Conservation (phyloP, 2,113 vertebrate genomes). For the Lipotes vexillifer region DNA sequence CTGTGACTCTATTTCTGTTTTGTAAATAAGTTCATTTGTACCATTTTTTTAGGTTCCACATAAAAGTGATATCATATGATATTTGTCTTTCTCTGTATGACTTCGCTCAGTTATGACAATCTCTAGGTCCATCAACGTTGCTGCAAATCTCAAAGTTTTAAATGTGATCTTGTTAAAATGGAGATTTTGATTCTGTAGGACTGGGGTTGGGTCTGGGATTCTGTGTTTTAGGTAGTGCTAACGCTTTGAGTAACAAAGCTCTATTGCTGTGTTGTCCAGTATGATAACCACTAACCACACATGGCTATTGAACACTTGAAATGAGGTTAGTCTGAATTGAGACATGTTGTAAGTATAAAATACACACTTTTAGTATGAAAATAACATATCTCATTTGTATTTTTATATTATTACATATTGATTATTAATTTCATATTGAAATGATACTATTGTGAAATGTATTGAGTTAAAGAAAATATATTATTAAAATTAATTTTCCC, state of each 20-base stretch:
- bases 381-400: not conserved
- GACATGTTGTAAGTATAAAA: not conserved
- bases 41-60: too few species aligned
- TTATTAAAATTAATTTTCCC: not conserved
- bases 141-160: not conserved
- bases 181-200: not conserved
- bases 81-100: too few species aligned
- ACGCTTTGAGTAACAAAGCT: not conserved
- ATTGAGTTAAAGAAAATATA: not conserved
- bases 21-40: too few species aligned
- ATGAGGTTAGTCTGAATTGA: not conserved
- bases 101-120: too few species aligned
- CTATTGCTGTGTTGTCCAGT: not conserved
- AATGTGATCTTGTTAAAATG: not conserved
- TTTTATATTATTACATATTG: not conserved
- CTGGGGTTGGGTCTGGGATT: not conserved
- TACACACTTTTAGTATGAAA: not conserved
- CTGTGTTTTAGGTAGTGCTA: not conserved
- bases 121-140: too few species aligned
- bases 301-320: not conserved
- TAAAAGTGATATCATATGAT: too few species aligned
- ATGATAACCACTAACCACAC: not conserved
- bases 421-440: not conserved
- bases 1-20: too few species aligned
- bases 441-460: not conserved